These are phyloP conservation scores for Tiphia femorata DNA, from an alignment of 2,888 invertebrate species.

Conservation along the genomic window DNA sequence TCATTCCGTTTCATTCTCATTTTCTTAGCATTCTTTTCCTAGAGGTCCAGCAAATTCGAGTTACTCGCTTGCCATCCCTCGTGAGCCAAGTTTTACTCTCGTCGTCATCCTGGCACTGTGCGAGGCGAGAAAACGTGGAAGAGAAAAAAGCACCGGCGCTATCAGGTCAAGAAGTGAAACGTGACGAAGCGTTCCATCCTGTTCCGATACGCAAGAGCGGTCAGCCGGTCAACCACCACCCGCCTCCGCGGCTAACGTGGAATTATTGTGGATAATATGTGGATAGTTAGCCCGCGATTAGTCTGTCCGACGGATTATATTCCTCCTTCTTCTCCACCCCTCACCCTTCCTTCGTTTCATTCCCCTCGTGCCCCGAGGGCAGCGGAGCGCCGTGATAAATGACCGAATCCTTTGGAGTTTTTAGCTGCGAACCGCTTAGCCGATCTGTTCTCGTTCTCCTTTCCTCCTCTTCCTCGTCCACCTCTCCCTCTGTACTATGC, in stretches of 20 bases:
- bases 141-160: too few relatives aligned
- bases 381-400: constrained; percentile 62
- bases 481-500: too few relatives aligned
- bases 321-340: too few relatives aligned
- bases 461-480: constrained; percentile 9
- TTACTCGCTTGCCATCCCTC: too few relatives aligned
- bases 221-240: constrained; percentile 6
- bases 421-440: constrained; percentile 47
- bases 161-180: constrained; percentile 12
- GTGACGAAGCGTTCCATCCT: constrained; percentile 15
- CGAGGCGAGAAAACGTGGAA: too few relatives aligned
- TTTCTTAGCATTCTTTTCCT: too few relatives aligned
- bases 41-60: too few relatives aligned
- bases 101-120: too few relatives aligned
- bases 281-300: constrained; percentile 64
- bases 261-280: constrained; percentile 61
- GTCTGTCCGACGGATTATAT: constrained; percentile 65
- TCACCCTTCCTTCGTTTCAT: too few relatives aligned
- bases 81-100: too few relatives aligned
- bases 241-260: constrained; percentile 38
- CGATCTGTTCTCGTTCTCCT: constrained; percentile 25
- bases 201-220: constrained; percentile 23
- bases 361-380: constrained; percentile 56
- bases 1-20: too few relatives aligned
- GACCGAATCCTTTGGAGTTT: constrained; percentile 63